These are phyloP conservation scores for Eulemur rufifrons DNA, from an alignment of 2,113 vertebrate genomes.

Conservation along the genomic window DNA sequence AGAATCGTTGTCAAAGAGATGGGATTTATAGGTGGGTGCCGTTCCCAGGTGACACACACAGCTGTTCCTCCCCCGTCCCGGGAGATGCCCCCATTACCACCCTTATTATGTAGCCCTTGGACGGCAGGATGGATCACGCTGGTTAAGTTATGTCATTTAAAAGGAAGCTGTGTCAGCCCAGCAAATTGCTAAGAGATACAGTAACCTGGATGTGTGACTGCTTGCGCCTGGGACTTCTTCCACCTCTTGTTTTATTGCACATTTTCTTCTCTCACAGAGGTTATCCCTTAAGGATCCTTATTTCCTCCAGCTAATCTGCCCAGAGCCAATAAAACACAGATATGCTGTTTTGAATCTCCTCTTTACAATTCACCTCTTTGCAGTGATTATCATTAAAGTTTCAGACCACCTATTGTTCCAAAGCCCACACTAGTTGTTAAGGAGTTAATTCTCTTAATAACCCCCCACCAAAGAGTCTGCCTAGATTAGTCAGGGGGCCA, in stretches of 20 bases:
- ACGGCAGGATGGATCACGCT: neutral
- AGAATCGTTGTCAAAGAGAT: slow-evolving; percentile 66
- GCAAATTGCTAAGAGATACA: neutral
- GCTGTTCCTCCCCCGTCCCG: neutral
- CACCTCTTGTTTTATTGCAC: slow-evolving; percentile 73
- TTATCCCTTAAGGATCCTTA: slow-evolving; percentile 66
- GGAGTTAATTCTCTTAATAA: neutral
- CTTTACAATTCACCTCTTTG: neutral
- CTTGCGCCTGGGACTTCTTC: slow-evolving; percentile 66
- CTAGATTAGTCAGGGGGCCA: neutral
- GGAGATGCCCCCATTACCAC: neutral
- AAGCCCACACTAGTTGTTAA: neutral
- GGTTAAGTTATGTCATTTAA: slow-evolving; percentile 39
- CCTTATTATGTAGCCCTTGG: slow-evolving; percentile 34
- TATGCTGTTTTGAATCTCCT: slow-evolving; percentile 64
- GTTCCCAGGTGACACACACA: slow-evolving; percentile 78
- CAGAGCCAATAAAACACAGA: slow-evolving; percentile 72
- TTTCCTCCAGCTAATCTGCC: slow-evolving; percentile 75
- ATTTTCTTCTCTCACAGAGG: slow-evolving; percentile 73
- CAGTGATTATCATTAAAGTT: slow-evolving; percentile 11
- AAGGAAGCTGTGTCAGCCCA: slow-evolving; percentile 26
- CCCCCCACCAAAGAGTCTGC: neutral
- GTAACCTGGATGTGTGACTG: slow-evolving; percentile 44
- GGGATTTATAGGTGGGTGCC: slow-evolving; percentile 59
- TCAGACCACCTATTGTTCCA: slow-evolving; percentile 9